These are phyloP conservation scores for Andinoacara biseriatus DNA, from an alignment of 2,113 vertebrate species.

Conservation along the genomic window DNA sequence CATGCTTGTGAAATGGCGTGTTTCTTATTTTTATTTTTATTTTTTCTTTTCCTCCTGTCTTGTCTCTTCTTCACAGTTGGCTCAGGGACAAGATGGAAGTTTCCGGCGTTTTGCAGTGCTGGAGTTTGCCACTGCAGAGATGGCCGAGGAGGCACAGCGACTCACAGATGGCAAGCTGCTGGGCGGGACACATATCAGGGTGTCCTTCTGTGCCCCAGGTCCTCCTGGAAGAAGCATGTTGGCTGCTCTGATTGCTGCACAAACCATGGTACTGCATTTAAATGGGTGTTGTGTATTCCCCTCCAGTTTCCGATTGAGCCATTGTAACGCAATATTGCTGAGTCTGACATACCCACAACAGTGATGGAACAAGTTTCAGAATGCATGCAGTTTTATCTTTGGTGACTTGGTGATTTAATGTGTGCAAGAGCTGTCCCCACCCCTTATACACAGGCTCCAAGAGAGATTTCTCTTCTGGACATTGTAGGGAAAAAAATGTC, in stretches of 20 bases:
- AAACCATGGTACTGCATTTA: conserved; percentile 84
- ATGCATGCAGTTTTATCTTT: background rate
- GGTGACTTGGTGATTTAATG: background rate
- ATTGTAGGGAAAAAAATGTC: background rate
- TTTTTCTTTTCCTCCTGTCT: background rate
- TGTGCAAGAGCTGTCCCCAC: background rate
- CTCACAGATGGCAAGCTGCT: conserved; percentile 80
- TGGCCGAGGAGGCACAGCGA: conserved; percentile 85
- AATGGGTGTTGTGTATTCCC: background rate
- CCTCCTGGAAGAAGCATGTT: conserved; percentile 93
- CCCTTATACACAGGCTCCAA: background rate
- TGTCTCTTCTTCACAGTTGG: conserved; percentile 78
- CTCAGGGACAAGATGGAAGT: conserved; percentile 90
- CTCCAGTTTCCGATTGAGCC: background rate
- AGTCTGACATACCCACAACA: background rate
- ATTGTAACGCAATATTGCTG: background rate
- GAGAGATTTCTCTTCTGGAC: background rate
- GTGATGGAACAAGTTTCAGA: background rate
- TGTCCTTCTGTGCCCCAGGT: conserved; percentile 93
- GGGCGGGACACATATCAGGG: conserved; percentile 82
- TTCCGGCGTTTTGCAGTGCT: conserved; percentile 89
- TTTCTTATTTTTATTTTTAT: background rate
- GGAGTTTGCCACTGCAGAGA: conserved; percentile 85
- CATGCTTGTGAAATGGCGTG: background rate
- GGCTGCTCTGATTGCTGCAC: conserved; percentile 91